Evolutionary conservation across 2,797 vertebrate species (phyloP).

Genomic region (Oryzias sinensis): DNA sequence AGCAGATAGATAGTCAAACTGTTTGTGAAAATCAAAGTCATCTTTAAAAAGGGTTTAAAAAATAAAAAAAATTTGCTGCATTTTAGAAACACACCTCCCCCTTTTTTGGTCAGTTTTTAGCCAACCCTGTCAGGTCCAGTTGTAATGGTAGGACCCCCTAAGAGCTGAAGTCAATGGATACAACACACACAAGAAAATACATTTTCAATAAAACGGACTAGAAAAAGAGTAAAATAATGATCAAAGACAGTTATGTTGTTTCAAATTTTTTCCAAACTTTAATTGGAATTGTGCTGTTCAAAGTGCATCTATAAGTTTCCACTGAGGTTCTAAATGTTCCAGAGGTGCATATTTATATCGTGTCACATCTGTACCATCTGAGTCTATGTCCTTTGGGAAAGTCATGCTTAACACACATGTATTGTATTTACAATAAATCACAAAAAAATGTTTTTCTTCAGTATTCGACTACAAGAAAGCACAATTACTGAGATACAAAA

Average conservation of each 20-base stretch:
- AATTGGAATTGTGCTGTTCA: conserved; percentile 52
- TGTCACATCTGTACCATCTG: conserved; percentile 15
- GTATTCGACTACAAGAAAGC: conserved; percentile 11
- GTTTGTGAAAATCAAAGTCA: too few species aligned
- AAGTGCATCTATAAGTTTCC: conserved; percentile 35
- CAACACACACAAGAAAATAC: neutral
- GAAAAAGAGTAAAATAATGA: conserved; percentile 14
- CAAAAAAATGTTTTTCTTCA: neutral
- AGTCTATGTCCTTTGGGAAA: conserved; percentile 24
- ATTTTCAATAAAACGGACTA: neutral
- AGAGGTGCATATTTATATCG: conserved; percentile 18
- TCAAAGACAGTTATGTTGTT: conserved; percentile 25
- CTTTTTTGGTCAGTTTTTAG: too few species aligned
- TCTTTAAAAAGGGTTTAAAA: too few species aligned
- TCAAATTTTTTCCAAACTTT: conserved; percentile 39
- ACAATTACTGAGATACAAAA: neutral
- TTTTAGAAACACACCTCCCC: too few species aligned
- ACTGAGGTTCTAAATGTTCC: conserved; percentile 23
- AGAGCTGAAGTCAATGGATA: neutral
- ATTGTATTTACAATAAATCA: conserved; percentile 26
- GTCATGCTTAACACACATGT: conserved; percentile 44
- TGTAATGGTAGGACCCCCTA: too few species aligned
- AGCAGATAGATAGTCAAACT: too few species aligned
- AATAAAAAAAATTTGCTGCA: too few species aligned
- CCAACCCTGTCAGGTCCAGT: too few species aligned